Base-by-base conservation (phyloP, 2,888 invertebrate genomes). In the Protonemura montana region DNA sequence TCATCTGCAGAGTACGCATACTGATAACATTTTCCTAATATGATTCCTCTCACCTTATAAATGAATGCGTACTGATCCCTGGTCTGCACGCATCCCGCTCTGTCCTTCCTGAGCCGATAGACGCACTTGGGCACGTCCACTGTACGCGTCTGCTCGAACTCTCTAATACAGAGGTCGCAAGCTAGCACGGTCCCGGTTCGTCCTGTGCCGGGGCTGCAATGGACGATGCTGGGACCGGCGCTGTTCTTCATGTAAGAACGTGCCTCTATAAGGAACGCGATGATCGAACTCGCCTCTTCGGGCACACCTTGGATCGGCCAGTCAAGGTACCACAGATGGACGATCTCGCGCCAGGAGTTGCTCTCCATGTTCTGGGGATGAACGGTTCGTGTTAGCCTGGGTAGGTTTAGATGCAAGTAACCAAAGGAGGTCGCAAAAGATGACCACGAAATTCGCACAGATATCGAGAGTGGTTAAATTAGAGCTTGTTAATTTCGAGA, bases 281-380 rank as follows among this genome's bases (percentile, higher is more conserved):
- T 96, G 82, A 98, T 93, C 0, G 97, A 96, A 85, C 96, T 95
- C 85, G 95, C 95, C 89, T 98, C 97, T 7, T 94, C 94, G 0
- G 98, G 98, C 0, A 96, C 95, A 0, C 97, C 97, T 88, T 95
- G 94, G n/a, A 94, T 94, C 0, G 98, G 98, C 98, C 98, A 98
- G 77, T 93, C 93, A 90, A 97, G 95, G 92, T 97, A 98, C 98
- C 98, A 98, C 90, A 98, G 94, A 90, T 98, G 98, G 0, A 95
- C 96, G 86, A 98, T 93, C 91, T 98, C 98, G 80, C 98, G 92
- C 94, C 96, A 96, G 87, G 96, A 95, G 91, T 97, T 96, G 82
- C 95, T 96, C 88, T 95, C 93, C 91, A 96, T 92, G 91, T 97
- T 96, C 94, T 94, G 90, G 80, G 26, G n/a, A 76, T 7, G 76